phyloP scores from a whole-genome alignment of 2,797 vertebrate genomes.

The Ctenopoma kingsleyae region DNA sequence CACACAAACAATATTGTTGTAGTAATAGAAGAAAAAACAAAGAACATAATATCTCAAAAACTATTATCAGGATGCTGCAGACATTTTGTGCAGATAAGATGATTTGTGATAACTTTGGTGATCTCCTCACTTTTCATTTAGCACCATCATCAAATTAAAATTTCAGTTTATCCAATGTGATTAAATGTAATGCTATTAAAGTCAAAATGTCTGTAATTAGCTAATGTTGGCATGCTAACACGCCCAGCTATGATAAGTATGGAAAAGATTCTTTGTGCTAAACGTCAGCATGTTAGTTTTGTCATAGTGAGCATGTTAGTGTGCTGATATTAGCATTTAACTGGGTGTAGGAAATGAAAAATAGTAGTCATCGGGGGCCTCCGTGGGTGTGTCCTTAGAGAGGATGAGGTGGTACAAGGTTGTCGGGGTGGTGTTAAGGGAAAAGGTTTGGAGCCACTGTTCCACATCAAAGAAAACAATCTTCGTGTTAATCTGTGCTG shows the following conservation, averaged over 20 bases:
- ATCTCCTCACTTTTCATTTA: neutral
- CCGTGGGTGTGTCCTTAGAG: conserved; percentile 1
- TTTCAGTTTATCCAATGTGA: neutral
- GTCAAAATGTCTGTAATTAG: neutral
- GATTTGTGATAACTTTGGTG: neutral
- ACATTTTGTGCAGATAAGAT: conserved; percentile 9
- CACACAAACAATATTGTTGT: neutral
- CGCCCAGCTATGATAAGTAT: neutral
- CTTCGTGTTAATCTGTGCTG: conserved; percentile 49
- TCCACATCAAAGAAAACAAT: conserved; percentile 49
- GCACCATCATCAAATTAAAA: neutral
- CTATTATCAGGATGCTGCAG: neutral
- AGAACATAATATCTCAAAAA: conserved; percentile 3
- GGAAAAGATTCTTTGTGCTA: neutral
- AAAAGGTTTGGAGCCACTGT: conserved; percentile 12
- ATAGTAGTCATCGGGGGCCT: neutral
- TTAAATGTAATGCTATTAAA: neutral
- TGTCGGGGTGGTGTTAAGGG: conserved; percentile 2
- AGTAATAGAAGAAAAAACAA: too few species aligned
- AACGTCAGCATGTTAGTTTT: neutral
- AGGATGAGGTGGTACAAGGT: neutral
- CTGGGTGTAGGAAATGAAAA: conserved; percentile 21
- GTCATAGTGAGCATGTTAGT: neutral
- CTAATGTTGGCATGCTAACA: neutral
- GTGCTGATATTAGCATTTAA: neutral